Conservation (phyloP, 2,888 invertebrate species). For the Caenorhabditis sp. region DNA sequence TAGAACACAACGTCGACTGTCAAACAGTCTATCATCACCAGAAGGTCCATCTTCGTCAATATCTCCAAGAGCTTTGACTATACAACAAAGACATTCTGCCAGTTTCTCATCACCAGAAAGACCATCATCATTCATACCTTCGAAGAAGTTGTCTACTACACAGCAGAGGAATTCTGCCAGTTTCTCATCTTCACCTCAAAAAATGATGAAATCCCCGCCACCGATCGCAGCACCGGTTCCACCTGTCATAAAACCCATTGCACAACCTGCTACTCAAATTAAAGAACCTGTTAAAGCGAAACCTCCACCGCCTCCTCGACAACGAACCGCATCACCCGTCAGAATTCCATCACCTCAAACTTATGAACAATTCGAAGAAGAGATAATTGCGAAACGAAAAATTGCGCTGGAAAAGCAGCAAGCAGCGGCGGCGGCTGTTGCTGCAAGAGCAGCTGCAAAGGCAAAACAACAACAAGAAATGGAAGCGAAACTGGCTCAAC, state of each 20-base stretch:
- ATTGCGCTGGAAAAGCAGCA: neutral
- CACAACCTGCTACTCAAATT: neutral
- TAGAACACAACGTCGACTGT: too few species aligned
- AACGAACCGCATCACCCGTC: neutral
- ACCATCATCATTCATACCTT: too few species aligned
- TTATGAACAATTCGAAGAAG: conserved; percentile 2
- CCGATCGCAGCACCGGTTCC: neutral
- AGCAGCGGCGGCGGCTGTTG: neutral
- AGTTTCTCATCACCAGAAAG: too few species aligned
- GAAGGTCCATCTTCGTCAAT: too few species aligned
- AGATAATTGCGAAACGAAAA: neutral
- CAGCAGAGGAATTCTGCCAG: neutral
- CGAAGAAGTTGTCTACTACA: neutral
- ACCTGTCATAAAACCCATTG: neutral
- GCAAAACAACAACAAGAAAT: neutral
- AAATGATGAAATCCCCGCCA: neutral
- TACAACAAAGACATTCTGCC: too few species aligned
- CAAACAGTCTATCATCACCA: too few species aligned
- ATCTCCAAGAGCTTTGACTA: neutral
- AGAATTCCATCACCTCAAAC: conserved; percentile 1
- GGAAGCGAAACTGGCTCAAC: neutral
- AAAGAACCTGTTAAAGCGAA: neutral
- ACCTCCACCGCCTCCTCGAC: neutral
- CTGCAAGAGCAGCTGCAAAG: conserved; percentile 1
- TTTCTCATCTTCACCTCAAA: too few species aligned